phyloP scores from a whole-genome alignment of 2,113 vertebrate species.

The Amphiprion ocellaris region DNA sequence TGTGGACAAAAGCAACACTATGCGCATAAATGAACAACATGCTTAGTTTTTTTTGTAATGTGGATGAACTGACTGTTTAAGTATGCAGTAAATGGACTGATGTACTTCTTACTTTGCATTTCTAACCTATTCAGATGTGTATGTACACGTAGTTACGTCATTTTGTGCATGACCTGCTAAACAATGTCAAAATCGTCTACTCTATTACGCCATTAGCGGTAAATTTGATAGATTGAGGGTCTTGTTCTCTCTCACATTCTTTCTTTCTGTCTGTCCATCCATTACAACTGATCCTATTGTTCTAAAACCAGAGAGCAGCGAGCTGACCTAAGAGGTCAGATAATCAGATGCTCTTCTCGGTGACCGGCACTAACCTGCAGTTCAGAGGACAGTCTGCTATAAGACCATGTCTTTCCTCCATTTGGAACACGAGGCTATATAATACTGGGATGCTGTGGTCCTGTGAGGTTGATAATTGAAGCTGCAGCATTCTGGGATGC shows the following conservation, averaged over 20 bases:
- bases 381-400: slow-evolving; percentile 61
- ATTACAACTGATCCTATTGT: slow-evolving; percentile 77
- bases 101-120: neutral
- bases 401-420: slow-evolving; percentile 23
- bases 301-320: slow-evolving; percentile 63
- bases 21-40: slow-evolving; percentile 1
- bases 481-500: slow-evolving; percentile 23
- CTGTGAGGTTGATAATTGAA: slow-evolving; percentile 31
- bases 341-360: slow-evolving; percentile 75
- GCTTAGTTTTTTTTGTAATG: neutral
- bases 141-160: slow-evolving; percentile 1
- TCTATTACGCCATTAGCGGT: slow-evolving; percentile 25
- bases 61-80: neutral
- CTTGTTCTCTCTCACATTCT: slow-evolving; percentile 31
- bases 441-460: slow-evolving; percentile 15
- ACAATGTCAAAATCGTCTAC: slow-evolving; percentile 12
- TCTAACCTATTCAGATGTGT: neutral
- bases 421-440: slow-evolving; percentile 33
- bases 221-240: slow-evolving; percentile 51
- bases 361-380: slow-evolving; percentile 71
- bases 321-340: slow-evolving; percentile 75
- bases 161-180: slow-evolving; percentile 2
- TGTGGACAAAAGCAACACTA: neutral
- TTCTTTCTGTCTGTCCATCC: slow-evolving; percentile 61
- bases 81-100: neutral